Percentiles rank a stretch among this genome's conserved stretches.
These are phyloP conservation scores for Salmo trutta DNA, from an alignment of 2,797 vertebrate species.

Conservation along the genomic window DNA sequence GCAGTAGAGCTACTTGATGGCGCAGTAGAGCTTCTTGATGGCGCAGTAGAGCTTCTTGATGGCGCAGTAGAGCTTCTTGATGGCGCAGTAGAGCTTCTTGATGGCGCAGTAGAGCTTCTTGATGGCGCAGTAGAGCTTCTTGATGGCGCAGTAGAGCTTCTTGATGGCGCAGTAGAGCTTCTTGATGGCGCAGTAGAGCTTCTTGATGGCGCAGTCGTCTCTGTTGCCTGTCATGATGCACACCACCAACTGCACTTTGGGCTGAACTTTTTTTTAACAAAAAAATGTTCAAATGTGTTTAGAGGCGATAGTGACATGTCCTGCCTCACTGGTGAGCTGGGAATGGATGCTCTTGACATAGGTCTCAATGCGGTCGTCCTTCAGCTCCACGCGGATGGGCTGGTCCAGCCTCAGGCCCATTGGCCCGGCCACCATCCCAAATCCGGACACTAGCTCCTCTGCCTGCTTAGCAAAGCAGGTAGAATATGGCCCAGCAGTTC, in stretches of 20 bases:
- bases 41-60: no score
- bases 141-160: slow-evolving; percentile 87
- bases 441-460: slow-evolving; percentile 75
- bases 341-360: slow-evolving; percentile 84
- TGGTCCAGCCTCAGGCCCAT: slow-evolving; percentile 79
- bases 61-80: slow-evolving; percentile 92
- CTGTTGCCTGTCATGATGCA: slow-evolving; percentile 81
- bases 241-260: slow-evolving; percentile 86
- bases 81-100: slow-evolving; percentile 91
- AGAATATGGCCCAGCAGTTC: slow-evolving; percentile 87
- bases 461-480: slow-evolving; percentile 80
- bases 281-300: not conserved
- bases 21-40: no score
- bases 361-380: slow-evolving; percentile 86
- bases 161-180: slow-evolving; percentile 92
- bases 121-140: slow-evolving; percentile 82
- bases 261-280: slow-evolving; percentile 61
- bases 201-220: slow-evolving; percentile 82
- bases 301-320: not conserved
- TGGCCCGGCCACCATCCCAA: slow-evolving; percentile 78
- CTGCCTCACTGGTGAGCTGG: slow-evolving; percentile 80
- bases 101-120: slow-evolving; percentile 93
- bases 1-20: no score
- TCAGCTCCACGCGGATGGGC: slow-evolving; percentile 81
- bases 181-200: slow-evolving; percentile 88